Conservation (phyloP, 2,797 vertebrate genomes). For the Kryptopterus vitreolus region DNA sequence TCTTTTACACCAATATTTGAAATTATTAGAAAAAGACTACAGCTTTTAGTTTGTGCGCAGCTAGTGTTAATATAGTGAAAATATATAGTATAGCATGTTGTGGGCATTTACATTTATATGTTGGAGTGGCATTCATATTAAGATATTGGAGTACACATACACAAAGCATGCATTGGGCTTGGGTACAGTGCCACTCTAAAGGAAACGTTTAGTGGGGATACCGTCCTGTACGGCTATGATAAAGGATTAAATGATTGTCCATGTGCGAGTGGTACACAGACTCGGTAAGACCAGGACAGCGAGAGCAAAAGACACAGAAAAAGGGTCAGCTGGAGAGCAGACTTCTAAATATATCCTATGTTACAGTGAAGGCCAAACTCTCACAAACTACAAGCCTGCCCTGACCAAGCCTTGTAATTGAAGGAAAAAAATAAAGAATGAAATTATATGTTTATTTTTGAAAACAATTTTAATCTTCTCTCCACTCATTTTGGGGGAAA, state of each 20-base stretch:
- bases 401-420: constrained; percentile 85
- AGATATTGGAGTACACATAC: background rate
- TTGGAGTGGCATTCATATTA: background rate
- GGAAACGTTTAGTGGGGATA: constrained; percentile 12
- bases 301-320: constrained; percentile 70
- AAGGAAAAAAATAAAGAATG: constrained; percentile 82
- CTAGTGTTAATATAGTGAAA: too few species aligned
- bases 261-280: constrained; percentile 26
- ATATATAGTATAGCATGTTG: background rate
- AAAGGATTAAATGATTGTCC: constrained; percentile 35
- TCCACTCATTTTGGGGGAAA: constrained; percentile 80
- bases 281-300: constrained; percentile 31
- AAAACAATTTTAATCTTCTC: constrained; percentile 86
- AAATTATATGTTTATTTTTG: constrained; percentile 90
- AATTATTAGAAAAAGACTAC: background rate
- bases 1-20: background rate
- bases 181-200: constrained; percentile 34
- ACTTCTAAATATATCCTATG: constrained; percentile 81
- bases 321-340: constrained; percentile 81
- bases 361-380: constrained; percentile 83
- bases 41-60: too few species aligned
- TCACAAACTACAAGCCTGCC: constrained; percentile 79
- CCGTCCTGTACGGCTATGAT: constrained; percentile 32
- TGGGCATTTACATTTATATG: background rate
- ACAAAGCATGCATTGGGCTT: background rate